These are phyloP conservation scores for Eupithecia insigniata DNA, from an alignment of 2,888 invertebrate species.

Conservation along the genomic window DNA sequence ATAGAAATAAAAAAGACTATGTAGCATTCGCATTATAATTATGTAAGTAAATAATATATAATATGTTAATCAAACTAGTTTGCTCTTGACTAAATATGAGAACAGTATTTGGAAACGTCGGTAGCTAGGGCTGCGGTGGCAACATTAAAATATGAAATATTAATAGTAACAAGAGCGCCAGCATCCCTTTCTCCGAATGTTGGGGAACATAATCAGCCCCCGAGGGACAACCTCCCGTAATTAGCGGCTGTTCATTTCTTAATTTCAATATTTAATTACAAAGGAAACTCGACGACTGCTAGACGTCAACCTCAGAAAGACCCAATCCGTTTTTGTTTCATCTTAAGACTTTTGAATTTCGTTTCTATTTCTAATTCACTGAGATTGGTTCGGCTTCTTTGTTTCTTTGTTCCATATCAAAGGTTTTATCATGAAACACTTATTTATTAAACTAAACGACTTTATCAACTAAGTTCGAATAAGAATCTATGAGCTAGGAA, in stretches of 20 bases:
- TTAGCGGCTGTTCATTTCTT: slow-evolving; percentile 86
- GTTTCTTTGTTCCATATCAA: slow-evolving; percentile 72
- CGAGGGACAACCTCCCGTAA: slow-evolving; percentile 84
- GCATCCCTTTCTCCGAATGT: slow-evolving; percentile 77
- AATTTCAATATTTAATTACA: slow-evolving; percentile 86
- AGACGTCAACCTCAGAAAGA: slow-evolving; percentile 83
- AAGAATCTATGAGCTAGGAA: slow-evolving; percentile 24
- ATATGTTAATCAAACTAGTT: background rate
- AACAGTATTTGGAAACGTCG: slow-evolving; percentile 28
- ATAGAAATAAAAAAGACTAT: background rate
- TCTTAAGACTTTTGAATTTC: slow-evolving; percentile 73
- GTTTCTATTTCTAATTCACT: slow-evolving; percentile 76
- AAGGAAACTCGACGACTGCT: slow-evolving; percentile 84
- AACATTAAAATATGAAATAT: slow-evolving; percentile 77
- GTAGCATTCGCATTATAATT: background rate
- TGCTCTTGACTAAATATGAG: slow-evolving; percentile 31
- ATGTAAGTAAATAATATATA: background rate
- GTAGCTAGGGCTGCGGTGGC: slow-evolving; percentile 38
- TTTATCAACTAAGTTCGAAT: slow-evolving; percentile 42
- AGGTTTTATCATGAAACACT: slow-evolving; percentile 55
- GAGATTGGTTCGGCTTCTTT: slow-evolving; percentile 62
- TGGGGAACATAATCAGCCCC: slow-evolving; percentile 80
- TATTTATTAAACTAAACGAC: slow-evolving; percentile 34
- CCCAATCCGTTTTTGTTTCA: slow-evolving; percentile 77
- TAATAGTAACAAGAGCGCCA: slow-evolving; percentile 75